Conservation (phyloP, 2,797 vertebrate genomes). For the Artibeus jamaicensis region DNA sequence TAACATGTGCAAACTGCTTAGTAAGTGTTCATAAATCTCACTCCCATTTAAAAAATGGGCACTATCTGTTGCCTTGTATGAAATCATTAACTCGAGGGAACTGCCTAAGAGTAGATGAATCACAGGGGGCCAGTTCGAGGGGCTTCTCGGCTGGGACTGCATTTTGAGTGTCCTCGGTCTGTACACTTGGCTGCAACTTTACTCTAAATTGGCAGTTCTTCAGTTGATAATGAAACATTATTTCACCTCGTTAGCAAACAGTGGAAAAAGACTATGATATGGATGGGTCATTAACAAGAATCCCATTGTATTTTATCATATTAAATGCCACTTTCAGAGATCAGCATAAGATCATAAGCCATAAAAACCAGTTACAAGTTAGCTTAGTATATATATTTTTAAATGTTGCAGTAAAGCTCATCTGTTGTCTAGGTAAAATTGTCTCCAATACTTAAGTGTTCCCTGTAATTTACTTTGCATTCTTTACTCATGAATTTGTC, state of each 20-base stretch:
- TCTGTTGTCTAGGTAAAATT: not conserved
- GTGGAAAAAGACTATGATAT: not conserved
- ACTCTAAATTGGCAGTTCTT: not conserved
- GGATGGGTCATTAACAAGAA: not conserved
- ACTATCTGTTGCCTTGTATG: not conserved
- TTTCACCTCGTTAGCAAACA: not conserved
- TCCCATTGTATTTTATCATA: not conserved
- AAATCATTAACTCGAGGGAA: not conserved
- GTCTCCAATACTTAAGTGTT: not conserved
- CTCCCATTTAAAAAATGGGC: not conserved
- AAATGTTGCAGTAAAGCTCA: not conserved
- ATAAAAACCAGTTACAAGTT: not conserved
- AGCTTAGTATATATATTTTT: not conserved
- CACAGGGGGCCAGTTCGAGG: not conserved
- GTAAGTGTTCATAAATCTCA: not conserved
- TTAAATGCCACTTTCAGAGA: not conserved
- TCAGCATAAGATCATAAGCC: not conserved
- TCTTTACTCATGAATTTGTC: conserved; percentile 17
- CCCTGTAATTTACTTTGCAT: not conserved
- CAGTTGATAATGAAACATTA: not conserved
- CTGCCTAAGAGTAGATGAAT: not conserved
- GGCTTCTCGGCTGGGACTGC: not conserved
- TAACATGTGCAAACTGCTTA: not conserved
- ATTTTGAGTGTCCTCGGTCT: not conserved
- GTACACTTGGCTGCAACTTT: not conserved